Conservation (phyloP, 2,113 vertebrate species). For the Oryzias melastigma region DNA sequence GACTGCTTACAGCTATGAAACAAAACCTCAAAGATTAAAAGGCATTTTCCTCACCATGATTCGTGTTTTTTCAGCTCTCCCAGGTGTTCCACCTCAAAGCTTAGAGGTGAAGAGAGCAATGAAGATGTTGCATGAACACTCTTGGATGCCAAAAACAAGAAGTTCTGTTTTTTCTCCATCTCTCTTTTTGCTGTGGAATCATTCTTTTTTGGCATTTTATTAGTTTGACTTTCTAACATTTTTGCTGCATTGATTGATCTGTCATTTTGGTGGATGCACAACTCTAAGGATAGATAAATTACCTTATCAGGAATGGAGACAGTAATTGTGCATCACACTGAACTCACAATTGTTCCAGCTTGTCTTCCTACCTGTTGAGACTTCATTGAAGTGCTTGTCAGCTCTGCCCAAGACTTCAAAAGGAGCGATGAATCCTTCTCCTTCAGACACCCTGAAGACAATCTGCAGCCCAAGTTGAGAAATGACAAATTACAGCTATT, state of each 20-base stretch:
- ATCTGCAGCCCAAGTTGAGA: constrained; percentile 40
- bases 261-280: background rate
- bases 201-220: background rate
- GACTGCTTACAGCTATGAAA: constrained; percentile 81
- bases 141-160: constrained; percentile 27
- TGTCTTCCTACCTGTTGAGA: constrained; percentile 62
- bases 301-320: constrained; percentile 4
- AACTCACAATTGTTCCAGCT: constrained; percentile 57
- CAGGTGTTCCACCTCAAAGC: constrained; percentile 72
- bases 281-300: background rate
- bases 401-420: constrained; percentile 59
- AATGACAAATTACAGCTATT: constrained; percentile 63
- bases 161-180: constrained; percentile 16
- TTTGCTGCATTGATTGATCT: constrained; percentile 20
- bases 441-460: constrained; percentile 48
- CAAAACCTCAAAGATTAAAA: constrained; percentile 81
- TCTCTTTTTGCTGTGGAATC: background rate
- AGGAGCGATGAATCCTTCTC: constrained; percentile 39
- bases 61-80: constrained; percentile 65
- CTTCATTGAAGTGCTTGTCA: constrained; percentile 64
- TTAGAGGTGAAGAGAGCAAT: constrained; percentile 32
- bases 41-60: constrained; percentile 73
- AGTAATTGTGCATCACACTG: constrained; percentile 18
- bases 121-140: constrained; percentile 27
- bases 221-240: constrained; percentile 23